Percentiles rank a stretch among this genome's conserved stretches.
phyloP scores from a whole-genome alignment of 2,113 vertebrate species.

The Percopsis transmontana region DNA sequence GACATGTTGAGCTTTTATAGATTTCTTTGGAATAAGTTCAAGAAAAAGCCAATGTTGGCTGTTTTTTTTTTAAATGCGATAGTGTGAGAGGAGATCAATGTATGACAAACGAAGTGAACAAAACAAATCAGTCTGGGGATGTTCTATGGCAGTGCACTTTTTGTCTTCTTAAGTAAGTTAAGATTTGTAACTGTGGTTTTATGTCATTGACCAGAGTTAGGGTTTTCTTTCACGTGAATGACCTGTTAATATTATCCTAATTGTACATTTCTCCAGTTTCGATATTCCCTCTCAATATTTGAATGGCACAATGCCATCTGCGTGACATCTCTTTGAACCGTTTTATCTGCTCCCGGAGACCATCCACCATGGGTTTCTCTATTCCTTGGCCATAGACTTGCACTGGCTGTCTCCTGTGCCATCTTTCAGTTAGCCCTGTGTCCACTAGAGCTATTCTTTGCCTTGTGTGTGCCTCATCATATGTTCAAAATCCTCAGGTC shows the following conservation, averaged over 20 bases:
- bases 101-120: constrained; percentile 69
- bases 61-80: constrained; percentile 25
- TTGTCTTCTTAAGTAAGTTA: constrained; percentile 34
- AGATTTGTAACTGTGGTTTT: constrained; percentile 24
- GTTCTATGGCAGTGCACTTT: constrained; percentile 31
- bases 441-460: constrained; percentile 74
- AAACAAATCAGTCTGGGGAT: constrained; percentile 63
- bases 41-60: constrained; percentile 78
- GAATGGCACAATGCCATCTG: constrained; percentile 27
- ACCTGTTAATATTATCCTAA: constrained; percentile 18
- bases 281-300: constrained; percentile 17
- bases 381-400: constrained; percentile 18
- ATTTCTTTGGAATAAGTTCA: constrained; percentile 83
- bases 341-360: not conserved
- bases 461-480: constrained; percentile 85
- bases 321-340: not conserved
- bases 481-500: constrained; percentile 83
- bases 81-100: constrained; percentile 76
- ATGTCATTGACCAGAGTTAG: constrained; percentile 34
- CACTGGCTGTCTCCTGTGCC: constrained; percentile 20
- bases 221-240: constrained; percentile 62
- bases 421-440: constrained; percentile 63
- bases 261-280: constrained; percentile 35
- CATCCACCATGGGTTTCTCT: constrained; percentile 22
- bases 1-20: constrained; percentile 96